A percentile compares a stretch with the other conserved stretches of the same genome.
These are phyloP conservation scores for Brachionus rubens DNA, from an alignment of 1,140 invertebrate species.

Conservation along the genomic window DNA sequence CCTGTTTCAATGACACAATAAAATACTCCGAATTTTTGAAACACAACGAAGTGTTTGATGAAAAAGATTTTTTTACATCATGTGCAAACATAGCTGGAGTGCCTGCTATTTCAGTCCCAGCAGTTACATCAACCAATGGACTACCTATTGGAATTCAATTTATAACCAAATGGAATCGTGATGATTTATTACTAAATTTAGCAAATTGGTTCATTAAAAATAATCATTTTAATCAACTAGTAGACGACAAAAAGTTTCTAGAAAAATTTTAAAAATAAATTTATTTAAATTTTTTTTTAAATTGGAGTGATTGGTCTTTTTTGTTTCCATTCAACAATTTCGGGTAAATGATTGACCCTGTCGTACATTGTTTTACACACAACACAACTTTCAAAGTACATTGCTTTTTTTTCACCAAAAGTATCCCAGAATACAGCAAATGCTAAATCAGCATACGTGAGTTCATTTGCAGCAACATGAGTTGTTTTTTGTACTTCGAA, in stretches of 20 bases:
- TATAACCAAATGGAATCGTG: conserved; percentile 77
- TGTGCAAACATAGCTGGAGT: conserved; percentile 65
- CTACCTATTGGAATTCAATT: conserved; percentile 86
- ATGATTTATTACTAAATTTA: conserved; percentile 72
- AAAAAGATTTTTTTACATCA: conserved; percentile 12
- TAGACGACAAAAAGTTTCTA: background rate
- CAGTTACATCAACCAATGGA: conserved; percentile 71
- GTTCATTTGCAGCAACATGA: background rate
- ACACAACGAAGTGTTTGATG: conserved; percentile 25
- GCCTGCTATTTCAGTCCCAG: conserved; percentile 83
- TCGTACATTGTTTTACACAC: background rate
- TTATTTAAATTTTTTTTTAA: too few relatives aligned
- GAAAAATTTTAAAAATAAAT: background rate
- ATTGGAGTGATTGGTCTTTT: background rate
- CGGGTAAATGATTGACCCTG: background rate
- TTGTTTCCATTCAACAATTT: conserved; percentile 20
- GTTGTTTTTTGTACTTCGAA: conserved; percentile 15
- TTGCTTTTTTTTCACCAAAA: conserved; percentile 15
- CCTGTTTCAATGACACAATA: conserved; percentile 79
- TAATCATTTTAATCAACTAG: background rate
- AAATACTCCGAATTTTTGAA: conserved; percentile 61
- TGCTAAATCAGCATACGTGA: conserved; percentile 12
- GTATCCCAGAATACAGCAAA: conserved; percentile 13
- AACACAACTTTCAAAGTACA: background rate
- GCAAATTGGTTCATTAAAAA: conserved; percentile 70